Evolutionary conservation across 2,113 vertebrate genomes (phyloP).

Genomic region (Mohoua ochrocephala): DNA sequence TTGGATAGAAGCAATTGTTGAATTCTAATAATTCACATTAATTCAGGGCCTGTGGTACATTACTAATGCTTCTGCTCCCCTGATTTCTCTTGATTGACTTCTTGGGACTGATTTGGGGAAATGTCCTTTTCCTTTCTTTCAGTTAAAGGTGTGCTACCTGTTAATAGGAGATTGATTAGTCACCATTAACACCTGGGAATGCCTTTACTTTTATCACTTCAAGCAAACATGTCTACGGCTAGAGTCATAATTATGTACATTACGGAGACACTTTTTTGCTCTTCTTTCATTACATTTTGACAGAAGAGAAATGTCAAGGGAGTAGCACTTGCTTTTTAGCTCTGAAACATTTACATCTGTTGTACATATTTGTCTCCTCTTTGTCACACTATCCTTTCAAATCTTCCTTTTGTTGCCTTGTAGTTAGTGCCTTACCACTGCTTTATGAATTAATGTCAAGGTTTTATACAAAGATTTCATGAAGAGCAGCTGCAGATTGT

Average conservation of each 20-base stretch:
- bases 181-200: background rate
- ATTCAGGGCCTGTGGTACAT: background rate
- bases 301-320: slow-evolving; percentile 48
- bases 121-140: background rate
- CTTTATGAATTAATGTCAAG: background rate
- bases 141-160: background rate
- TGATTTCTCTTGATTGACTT: background rate
- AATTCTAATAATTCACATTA: background rate
- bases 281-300: slow-evolving; percentile 55
- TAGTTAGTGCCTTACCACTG: background rate
- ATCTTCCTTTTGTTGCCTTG: background rate
- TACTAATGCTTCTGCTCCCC: background rate
- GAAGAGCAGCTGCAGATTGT: background rate
- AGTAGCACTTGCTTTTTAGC: slow-evolving; percentile 33
- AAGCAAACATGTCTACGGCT: slow-evolving; percentile 40
- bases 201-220: slow-evolving; percentile 16
- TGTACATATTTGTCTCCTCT: background rate
- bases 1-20: background rate
- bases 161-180: slow-evolving; percentile 17
- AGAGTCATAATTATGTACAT: slow-evolving; percentile 36
- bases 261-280: slow-evolving; percentile 26
- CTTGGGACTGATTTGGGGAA: background rate
- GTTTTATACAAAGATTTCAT: background rate
- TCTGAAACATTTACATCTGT: slow-evolving; percentile 31
- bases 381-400: background rate